Percentiles rank a stretch among this genome's conserved stretches.
These are phyloP conservation scores for Drosophila paracracens DNA, from an alignment of 2,888 invertebrate species.

Conservation along the genomic window DNA sequence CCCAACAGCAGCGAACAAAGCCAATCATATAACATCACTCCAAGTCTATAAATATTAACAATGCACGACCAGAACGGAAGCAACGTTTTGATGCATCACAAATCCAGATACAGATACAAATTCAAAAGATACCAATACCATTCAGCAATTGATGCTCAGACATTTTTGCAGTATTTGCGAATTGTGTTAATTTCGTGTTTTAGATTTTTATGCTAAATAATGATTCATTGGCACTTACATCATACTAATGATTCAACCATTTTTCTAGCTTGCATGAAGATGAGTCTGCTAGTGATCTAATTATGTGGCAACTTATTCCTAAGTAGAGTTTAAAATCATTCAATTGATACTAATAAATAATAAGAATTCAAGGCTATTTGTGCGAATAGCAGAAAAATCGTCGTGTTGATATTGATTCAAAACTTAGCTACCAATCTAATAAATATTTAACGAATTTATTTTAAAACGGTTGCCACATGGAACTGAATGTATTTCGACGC, in stretches of 20 bases:
- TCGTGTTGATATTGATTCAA: background rate
- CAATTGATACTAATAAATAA: slow-evolving; percentile 16
- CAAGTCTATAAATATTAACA: slow-evolving; percentile 47
- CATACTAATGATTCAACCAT: background rate
- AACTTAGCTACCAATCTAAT: background rate
- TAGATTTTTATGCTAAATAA: background rate
- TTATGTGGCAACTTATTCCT: background rate
- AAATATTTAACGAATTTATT: slow-evolving; percentile 9
- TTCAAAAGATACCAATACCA: background rate
- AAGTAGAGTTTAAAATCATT: background rate
- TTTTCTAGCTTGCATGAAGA: background rate
- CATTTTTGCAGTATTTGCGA: background rate
- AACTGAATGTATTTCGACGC: background rate
- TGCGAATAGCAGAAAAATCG: background rate
- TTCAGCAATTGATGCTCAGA: slow-evolving; percentile 16
- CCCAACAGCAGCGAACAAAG: slow-evolving; percentile 33
- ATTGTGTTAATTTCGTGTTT: slow-evolving; percentile 11
- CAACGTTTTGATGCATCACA: slow-evolving; percentile 17
- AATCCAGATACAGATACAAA: slow-evolving; percentile 7
- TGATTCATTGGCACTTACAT: slow-evolving; percentile 1
- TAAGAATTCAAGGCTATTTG: background rate
- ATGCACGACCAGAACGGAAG: slow-evolving; percentile 15
- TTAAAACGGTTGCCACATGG: slow-evolving; percentile 4
- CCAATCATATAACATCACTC: slow-evolving; percentile 42
- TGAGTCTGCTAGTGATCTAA: background rate